phyloP scores from a whole-genome alignment of 2,797 vertebrate species.

The Ptychadena robeensis region DNA sequence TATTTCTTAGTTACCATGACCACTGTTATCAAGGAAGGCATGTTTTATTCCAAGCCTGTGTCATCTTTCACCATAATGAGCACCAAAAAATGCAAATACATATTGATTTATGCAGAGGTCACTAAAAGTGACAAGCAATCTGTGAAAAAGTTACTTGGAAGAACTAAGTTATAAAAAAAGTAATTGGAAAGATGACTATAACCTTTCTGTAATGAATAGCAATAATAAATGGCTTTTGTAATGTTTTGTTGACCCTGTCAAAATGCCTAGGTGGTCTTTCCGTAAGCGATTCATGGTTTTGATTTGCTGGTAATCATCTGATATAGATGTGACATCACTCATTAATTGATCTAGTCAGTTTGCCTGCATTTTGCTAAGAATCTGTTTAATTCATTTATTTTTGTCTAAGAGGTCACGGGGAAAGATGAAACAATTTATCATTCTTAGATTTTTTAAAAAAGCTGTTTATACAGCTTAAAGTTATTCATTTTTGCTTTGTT shows the following conservation, averaged over 20 bases:
- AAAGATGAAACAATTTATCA: slow-evolving; percentile 83
- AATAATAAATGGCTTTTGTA: slow-evolving; percentile 72
- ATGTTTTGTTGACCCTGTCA: slow-evolving; percentile 77
- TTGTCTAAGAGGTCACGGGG: slow-evolving; percentile 77
- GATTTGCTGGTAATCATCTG: slow-evolving; percentile 85
- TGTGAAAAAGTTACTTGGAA: slow-evolving; percentile 66
- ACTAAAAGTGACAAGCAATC: slow-evolving; percentile 70
- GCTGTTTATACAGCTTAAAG: slow-evolving; percentile 60
- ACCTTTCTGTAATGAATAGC: slow-evolving; percentile 73
- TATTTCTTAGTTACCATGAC: slow-evolving; percentile 48
- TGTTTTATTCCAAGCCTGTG: slow-evolving; percentile 66
- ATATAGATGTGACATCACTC: slow-evolving; percentile 64
- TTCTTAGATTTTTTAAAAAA: slow-evolving; percentile 62
- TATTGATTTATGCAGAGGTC: slow-evolving; percentile 74
- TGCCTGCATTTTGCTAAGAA: slow-evolving; percentile 79
- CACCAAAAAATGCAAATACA: slow-evolving; percentile 71
- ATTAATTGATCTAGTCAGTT: slow-evolving; percentile 84
- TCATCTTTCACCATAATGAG: slow-evolving; percentile 69
- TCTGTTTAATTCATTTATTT: slow-evolving; percentile 76
- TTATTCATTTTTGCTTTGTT: slow-evolving; percentile 19
- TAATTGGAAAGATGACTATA: slow-evolving; percentile 73
- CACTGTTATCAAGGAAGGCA: slow-evolving; percentile 52
- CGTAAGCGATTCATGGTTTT: slow-evolving; percentile 73
- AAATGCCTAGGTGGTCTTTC: slow-evolving; percentile 72
- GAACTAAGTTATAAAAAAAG: slow-evolving; percentile 68